A percentile compares a stretch with the other conserved stretches of the same genome.
These are phyloP conservation scores for Hybognathus amarus DNA, from an alignment of 2,797 vertebrate species.

Conservation along the genomic window DNA sequence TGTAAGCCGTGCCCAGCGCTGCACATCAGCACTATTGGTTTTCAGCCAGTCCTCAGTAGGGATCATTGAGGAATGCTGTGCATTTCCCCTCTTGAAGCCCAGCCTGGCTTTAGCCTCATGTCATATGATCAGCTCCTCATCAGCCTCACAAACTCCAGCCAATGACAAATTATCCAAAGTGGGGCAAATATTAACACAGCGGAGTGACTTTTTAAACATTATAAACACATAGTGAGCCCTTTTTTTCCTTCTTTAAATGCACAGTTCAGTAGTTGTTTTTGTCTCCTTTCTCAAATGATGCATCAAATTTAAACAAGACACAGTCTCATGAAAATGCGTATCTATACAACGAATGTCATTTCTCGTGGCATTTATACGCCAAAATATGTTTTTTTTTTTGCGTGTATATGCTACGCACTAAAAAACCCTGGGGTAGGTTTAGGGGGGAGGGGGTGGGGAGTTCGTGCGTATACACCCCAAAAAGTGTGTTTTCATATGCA, in stretches of 20 bases:
- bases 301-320: background rate
- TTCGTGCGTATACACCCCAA: no score
- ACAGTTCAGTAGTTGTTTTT: background rate
- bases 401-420: no score
- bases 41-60: constrained; percentile 58
- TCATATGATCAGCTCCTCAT: constrained; percentile 54
- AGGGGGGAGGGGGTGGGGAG: no score
- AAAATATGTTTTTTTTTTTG: no score
- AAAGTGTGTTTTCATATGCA: no score
- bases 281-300: background rate
- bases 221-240: background rate
- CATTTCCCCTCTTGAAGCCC: constrained; percentile 62
- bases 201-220: background rate
- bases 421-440: no score
- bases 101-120: constrained; percentile 49
- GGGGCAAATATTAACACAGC: constrained; percentile 31
- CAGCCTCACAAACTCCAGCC: constrained; percentile 28
- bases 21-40: constrained; percentile 58
- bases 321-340: no score
- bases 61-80: constrained; percentile 60
- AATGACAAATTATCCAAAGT: constrained; percentile 35
- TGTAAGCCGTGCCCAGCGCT: constrained; percentile 1
- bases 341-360: no score
- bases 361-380: no score
- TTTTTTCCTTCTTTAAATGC: background rate